Base-by-base conservation (phyloP, 2,113 vertebrate genomes). In the Leuciscus idus region DNA sequence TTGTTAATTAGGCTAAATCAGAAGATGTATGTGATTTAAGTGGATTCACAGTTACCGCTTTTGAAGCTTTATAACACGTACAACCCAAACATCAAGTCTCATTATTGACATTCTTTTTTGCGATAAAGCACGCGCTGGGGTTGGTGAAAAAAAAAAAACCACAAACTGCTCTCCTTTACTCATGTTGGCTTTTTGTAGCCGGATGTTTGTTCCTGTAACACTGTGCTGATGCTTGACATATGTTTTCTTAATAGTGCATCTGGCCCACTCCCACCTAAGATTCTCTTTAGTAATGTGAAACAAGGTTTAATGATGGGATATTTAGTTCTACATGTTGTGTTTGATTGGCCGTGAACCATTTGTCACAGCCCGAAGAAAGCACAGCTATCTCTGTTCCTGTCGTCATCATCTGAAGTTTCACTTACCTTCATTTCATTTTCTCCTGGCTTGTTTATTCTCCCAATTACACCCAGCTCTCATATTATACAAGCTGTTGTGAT, bases 401-500 rank as follows among this genome's bases (percentile, higher is more conserved):
- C 64, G 12, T 52, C 66, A 43, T 43, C 66, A 23, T 55, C 21
- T 52, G 28, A 83, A 57, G 62, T 39, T 72, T 57, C 43, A 17
- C 17, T 43, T 36, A 39, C 33, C 23, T 59, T 43, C 62, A 36
- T 83, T 83, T 83, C 64, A 52, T 83, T 73, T 83, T 55, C 81
- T 72, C 30, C 66, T 72, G 28, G 21, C 30, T 83, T 83, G 50
- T 73, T 83, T 73, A 73, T 59, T 43, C 11, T 17, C 19, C 21
- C 50, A 83, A 83, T 83, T 73, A 83, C 66, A 39, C 30, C 19
- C 28, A 36, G 48, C 17, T 83, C 81, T 83, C 48, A 23, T 68
- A 83, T 83, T 83, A 36, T 70, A 73, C 68, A 73, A 83, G 50
- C 81, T 72, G 50, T 83, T 83, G 66, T 83, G 50, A 73, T 83